A percentile compares a stretch with the other conserved stretches of the same genome.
phyloP scores from a whole-genome alignment of 2,888 invertebrate genomes.

The Acrocyrtus sp. region DNA sequence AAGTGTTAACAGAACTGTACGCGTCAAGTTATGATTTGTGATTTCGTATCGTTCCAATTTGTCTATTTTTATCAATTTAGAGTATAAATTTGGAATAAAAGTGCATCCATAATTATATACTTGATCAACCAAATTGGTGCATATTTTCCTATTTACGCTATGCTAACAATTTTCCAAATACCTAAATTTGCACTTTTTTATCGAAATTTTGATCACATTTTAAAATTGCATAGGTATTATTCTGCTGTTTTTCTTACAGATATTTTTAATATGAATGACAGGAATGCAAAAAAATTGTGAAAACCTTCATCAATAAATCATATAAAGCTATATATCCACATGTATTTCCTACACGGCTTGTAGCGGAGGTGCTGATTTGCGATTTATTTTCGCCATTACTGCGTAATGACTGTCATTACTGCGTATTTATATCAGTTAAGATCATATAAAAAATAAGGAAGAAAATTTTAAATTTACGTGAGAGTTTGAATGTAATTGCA shows the following conservation, averaged over 20 bases:
- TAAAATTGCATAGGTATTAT: constrained; percentile 4
- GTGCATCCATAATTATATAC: background rate
- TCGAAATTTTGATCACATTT: background rate
- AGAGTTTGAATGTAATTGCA: background rate
- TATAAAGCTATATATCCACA: background rate
- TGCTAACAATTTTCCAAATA: background rate
- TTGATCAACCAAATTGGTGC: background rate
- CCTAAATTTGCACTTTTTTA: background rate
- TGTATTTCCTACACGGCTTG: constrained; percentile 1
- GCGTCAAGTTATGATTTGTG: constrained; percentile 21
- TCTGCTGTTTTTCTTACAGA: background rate
- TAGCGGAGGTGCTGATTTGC: constrained; percentile 4
- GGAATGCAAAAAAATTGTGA: background rate
- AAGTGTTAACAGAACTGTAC: constrained; percentile 26
- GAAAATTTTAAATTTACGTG: constrained; percentile 1
- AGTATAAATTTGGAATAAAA: background rate
- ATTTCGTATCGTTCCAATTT: constrained; percentile 7
- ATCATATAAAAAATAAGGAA: constrained; percentile 1
- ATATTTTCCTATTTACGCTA: background rate
- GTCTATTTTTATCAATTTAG: constrained; percentile 16
- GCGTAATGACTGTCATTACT: constrained; percentile 11
- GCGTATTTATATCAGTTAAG: too few species aligned
- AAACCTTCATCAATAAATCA: background rate
- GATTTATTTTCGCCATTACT: constrained; percentile 7
- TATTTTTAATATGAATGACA: background rate